Percentiles rank a stretch among this genome's conserved stretches.
Conservation (phyloP, 2,888 invertebrate species). For the Lithophane ornitopus region DNA sequence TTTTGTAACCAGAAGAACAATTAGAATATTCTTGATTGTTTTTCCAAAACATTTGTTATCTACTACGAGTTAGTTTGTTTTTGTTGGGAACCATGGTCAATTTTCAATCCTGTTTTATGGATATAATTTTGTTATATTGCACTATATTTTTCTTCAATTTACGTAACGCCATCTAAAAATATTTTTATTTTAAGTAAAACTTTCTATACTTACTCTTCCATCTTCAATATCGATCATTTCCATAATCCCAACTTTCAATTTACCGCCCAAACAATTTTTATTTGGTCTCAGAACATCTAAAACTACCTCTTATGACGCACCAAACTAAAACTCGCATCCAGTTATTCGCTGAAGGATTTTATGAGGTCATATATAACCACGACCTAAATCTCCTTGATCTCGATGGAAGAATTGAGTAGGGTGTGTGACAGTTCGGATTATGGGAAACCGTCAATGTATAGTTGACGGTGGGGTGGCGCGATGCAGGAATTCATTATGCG, state of each 20-base stretch:
- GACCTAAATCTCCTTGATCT: slow-evolving; percentile 76
- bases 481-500: slow-evolving; percentile 52
- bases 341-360: slow-evolving; percentile 65
- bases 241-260: slow-evolving; percentile 48
- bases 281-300: slow-evolving; percentile 47
- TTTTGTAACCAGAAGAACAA: background rate
- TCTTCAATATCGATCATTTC: slow-evolving; percentile 44
- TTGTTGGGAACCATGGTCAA: too few relatives aligned
- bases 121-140: background rate
- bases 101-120: background rate
- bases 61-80: background rate
- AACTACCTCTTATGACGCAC: slow-evolving; percentile 51
- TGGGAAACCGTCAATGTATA: slow-evolving; percentile 66
- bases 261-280: slow-evolving; percentile 46
- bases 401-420: slow-evolving; percentile 71
- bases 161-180: background rate
- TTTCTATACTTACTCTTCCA: background rate
- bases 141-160: background rate
- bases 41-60: background rate
- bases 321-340: slow-evolving; percentile 62
- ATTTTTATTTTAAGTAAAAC: slow-evolving; percentile 18
- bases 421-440: slow-evolving; percentile 75
- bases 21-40: background rate
- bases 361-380: slow-evolving; percentile 73
- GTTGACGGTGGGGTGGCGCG: slow-evolving; percentile 43